Base-by-base conservation (phyloP, 1,140 invertebrate species). In the Drosophila willistoni region DNA sequence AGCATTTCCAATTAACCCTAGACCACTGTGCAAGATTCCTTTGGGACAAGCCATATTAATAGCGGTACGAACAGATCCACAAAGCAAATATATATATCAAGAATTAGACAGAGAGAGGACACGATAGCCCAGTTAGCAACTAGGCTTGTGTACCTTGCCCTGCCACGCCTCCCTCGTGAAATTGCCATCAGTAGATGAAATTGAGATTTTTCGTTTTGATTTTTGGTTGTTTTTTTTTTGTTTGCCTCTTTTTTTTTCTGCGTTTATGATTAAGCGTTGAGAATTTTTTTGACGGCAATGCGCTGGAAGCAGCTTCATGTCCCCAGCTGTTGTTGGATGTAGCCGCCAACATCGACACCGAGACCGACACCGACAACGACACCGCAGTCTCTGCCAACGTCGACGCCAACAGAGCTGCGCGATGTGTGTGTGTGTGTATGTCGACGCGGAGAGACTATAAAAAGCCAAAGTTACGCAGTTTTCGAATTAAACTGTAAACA, bases 401-500 rank as follows among this genome's bases (percentile, higher is more conserved):
- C 62, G 44, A 42, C 57, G 65, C n/a, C 13, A 14, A 44, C 42
- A 68, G 70, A 47, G 14, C 39, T 64, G 17, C 47, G 9, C 12
- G 44, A 51, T 51, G 29, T 29, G 25, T 29, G 25, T 51, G 29
- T 29, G 25, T 29, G 25, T 29, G 25, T 29, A 29, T 57, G 39
- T 51, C 39, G 36, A 14, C 36, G 54, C 34, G 54, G 60, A 41
- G 65, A 76, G 65, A 76, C 84, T 89, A 89, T 89, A 89, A 89
- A 87, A 89, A 86, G 84, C 77, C 84, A 73, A 81, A 69, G 84
- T 84, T 81, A 89, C 77, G 75, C 84, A 78, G 84, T 89, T 80
- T 89, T 74, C 77, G 84, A 89, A 89, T 89, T 89, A 89, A 89
- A 89, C 80, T 80, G 77, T 78, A 89, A 89, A 89, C 73, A 89